Conservation (phyloP, 2,113 vertebrate genomes). For the Maccullochella peelii region DNA sequence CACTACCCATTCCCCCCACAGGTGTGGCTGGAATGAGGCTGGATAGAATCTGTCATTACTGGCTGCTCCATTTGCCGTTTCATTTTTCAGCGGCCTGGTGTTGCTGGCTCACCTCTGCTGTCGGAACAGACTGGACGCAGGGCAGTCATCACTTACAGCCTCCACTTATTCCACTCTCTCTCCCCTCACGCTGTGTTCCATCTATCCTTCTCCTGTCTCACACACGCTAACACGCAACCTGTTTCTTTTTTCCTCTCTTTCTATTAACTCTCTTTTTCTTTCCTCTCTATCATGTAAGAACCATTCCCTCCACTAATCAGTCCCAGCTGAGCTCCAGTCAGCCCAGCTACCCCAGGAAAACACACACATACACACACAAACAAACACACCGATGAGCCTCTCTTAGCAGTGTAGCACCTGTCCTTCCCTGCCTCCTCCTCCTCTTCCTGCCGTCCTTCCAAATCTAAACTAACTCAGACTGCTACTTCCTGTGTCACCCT, state of each 20-base stretch:
- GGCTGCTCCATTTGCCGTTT: conserved; percentile 43
- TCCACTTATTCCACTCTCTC: neutral
- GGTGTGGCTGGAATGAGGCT: conserved; percentile 51
- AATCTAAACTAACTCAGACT: neutral
- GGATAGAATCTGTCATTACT: conserved; percentile 50
- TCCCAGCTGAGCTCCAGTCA: conserved; percentile 57
- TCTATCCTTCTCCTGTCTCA: conserved; percentile 9
- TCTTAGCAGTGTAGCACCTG: conserved; percentile 36
- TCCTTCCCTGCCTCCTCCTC: conserved; percentile 3
- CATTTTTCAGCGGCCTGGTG: conserved; percentile 55
- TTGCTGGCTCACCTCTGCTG: conserved; percentile 50
- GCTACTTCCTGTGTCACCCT: neutral
- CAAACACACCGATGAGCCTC: neutral
- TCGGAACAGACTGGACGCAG: conserved; percentile 15
- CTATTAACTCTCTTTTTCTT: conserved; percentile 8
- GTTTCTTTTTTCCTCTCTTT: neutral
- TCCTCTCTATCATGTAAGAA: conserved; percentile 27
- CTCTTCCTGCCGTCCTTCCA: neutral
- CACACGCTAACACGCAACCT: conserved; percentile 1
- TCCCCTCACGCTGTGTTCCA: neutral
- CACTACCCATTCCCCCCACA: conserved; percentile 17
- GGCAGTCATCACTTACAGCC: conserved; percentile 45
- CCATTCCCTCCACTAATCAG: conserved; percentile 43
- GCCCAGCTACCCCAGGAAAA: conserved; percentile 8
- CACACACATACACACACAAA: neutral